Base-by-base conservation (phyloP, 1,140 invertebrate genomes). In the Bombus difficillimus region DNA sequence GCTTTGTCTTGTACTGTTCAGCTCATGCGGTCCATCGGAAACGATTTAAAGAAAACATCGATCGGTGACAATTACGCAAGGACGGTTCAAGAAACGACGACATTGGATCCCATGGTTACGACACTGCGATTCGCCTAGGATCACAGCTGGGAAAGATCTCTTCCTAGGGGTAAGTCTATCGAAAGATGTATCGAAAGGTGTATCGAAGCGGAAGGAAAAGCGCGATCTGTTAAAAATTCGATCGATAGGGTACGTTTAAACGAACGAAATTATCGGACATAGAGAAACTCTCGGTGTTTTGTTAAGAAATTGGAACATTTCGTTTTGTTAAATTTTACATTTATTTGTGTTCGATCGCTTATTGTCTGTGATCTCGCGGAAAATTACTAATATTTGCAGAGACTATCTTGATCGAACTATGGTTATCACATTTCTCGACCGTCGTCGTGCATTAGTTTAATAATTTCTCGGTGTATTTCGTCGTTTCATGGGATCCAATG, bases 161-260 rank as follows among this genome's bases (percentile, higher is more conserved):
- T 82, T 72, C 53, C 34, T 59, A 66, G 86, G 80, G 86, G 90
- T 86, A 86, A 86, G 89, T 88, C 78, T 32, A 74, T 74, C 59
- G 28, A 12, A 62, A n/a, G 22, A 1, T 13, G 25, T 12, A 6
- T 47, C 3, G 15, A 18, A 5, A 15, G 25, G 2, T 25, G 25
- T 4, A 62, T 12, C 57, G 66, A 32, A n/a, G 41, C 18, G 34
- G 12, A 12, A 39, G 8, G n/a, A 18, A 4, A 2, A 8, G 39
- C 39, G 74, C 32, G 32, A 41, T 39, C 34, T n/a, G n/a, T 41
- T 0, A n/a, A 43, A 32, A n/a, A n/a, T 13, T 12, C 28, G 59
- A 62, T 62, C 59, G 59, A 28, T 12, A 12, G 3, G 3, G 10
- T 62, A 12, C 59, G 28, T 25, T 53, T 53, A 2, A 43, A 43